Conservation (phyloP, 2,113 vertebrate genomes). For the Lophius piscatorius region DNA sequence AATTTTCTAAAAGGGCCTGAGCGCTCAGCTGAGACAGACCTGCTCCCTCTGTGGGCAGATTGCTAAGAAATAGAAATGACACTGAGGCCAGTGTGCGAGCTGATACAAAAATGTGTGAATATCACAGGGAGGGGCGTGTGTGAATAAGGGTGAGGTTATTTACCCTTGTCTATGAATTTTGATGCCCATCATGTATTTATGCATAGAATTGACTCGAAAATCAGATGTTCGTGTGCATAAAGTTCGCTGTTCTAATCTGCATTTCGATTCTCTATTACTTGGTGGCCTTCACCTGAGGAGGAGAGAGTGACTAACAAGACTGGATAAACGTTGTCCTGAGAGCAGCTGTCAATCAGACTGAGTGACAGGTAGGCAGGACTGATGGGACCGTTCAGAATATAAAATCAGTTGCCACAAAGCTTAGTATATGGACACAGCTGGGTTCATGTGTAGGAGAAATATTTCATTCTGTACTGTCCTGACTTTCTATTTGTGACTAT, state of each 20-base stretch:
- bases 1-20: slow-evolving; percentile 81
- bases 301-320: slow-evolving; percentile 59
- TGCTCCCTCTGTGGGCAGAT: slow-evolving; percentile 73
- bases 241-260: slow-evolving; percentile 76
- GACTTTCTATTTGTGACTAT: too few relatives aligned
- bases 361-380: slow-evolving; percentile 59
- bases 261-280: slow-evolving; percentile 75
- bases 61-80: slow-evolving; percentile 79
- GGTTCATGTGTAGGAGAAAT: neutral
- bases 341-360: slow-evolving; percentile 72
- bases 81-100: slow-evolving; percentile 64
- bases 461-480: too few relatives aligned
- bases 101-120: slow-evolving; percentile 34
- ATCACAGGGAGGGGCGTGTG: slow-evolving; percentile 35
- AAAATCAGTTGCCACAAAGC: slow-evolving; percentile 3
- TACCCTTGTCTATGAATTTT: slow-evolving; percentile 76
- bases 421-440: too few relatives aligned
- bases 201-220: slow-evolving; percentile 81
- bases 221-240: slow-evolving; percentile 74
- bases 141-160: slow-evolving; percentile 75
- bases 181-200: slow-evolving; percentile 80
- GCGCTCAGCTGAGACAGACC: slow-evolving; percentile 76
- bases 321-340: slow-evolving; percentile 61
- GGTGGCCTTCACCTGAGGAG: slow-evolving; percentile 72
- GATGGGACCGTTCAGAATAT: slow-evolving; percentile 32